These are phyloP conservation scores for Tragelaphus imberbis DNA, from an alignment of 2,113 vertebrate species.

Conservation along the genomic window DNA sequence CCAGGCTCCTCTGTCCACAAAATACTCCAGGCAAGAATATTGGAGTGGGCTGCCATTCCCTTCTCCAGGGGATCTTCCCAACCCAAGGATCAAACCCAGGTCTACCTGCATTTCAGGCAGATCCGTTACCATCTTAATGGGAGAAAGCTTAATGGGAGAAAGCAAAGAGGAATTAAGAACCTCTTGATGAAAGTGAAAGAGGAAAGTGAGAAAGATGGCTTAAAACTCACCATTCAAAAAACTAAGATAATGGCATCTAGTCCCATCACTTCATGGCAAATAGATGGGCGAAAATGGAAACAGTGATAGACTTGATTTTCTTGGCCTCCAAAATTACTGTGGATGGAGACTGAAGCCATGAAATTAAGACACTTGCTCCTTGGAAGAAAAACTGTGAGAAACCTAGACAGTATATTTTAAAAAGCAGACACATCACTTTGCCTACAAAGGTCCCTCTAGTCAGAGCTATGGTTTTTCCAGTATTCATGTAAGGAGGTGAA, in stretches of 20 bases:
- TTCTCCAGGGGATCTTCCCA: background rate
- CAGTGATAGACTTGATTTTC: background rate
- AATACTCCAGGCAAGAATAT: too few species aligned
- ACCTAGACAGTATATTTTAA: background rate
- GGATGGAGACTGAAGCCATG: background rate
- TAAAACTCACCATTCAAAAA: background rate
- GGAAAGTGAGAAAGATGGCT: background rate
- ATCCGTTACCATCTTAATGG: background rate
- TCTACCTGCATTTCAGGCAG: background rate
- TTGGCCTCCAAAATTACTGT: background rate
- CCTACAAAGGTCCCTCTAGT: background rate
- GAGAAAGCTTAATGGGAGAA: background rate
- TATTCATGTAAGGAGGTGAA: background rate
- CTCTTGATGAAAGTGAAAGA: background rate
- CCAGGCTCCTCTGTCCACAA: too few species aligned
- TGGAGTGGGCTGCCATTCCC: background rate
- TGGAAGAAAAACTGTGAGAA: background rate
- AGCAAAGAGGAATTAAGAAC: background rate
- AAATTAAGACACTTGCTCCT: background rate
- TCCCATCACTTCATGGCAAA: background rate
- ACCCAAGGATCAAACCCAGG: background rate
- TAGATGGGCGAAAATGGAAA: background rate
- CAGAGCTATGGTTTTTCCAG: background rate
- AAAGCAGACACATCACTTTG: background rate
- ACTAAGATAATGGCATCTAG: background rate